A percentile compares a stretch with the other conserved stretches of the same genome.
These are phyloP conservation scores for Phataginus tricuspis DNA, from an alignment of 2,797 vertebrate genomes.

Conservation along the genomic window DNA sequence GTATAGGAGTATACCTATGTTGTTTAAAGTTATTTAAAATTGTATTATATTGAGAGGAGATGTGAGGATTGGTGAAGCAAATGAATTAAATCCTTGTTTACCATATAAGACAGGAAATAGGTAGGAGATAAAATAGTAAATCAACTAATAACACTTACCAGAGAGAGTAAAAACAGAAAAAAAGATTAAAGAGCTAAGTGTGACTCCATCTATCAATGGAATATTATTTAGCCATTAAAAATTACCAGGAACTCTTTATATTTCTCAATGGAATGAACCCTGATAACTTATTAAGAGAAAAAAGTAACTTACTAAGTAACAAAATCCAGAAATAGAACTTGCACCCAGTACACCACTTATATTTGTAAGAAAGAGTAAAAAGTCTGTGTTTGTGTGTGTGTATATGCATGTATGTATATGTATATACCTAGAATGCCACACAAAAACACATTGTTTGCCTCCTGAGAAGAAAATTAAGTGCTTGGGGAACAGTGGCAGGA, in stretches of 20 bases:
- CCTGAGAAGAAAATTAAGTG: not conserved
- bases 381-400: not conserved
- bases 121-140: not conserved
- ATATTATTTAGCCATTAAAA: not conserved
- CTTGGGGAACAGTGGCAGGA: not conserved
- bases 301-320: not conserved
- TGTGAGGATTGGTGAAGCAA: not conserved
- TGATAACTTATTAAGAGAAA: too few relatives aligned
- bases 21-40: not conserved
- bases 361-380: not conserved
- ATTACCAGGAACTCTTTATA: not conserved
- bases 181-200: not conserved
- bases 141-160: not conserved
- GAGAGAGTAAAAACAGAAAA: not conserved
- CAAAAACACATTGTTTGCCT: not conserved
- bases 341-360: not conserved
- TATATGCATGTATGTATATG: not conserved
- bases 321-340: not conserved
- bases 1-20: too few relatives aligned
- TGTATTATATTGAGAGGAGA: not conserved
- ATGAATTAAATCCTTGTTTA: not conserved
- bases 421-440: not conserved
- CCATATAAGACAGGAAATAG: not conserved
- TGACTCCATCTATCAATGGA: not conserved
- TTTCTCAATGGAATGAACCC: not conserved